Percentiles rank a stretch among this genome's conserved stretches.
These are phyloP conservation scores for Frankliniella fusca DNA, from an alignment of 2,888 invertebrate genomes.

Conservation along the genomic window DNA sequence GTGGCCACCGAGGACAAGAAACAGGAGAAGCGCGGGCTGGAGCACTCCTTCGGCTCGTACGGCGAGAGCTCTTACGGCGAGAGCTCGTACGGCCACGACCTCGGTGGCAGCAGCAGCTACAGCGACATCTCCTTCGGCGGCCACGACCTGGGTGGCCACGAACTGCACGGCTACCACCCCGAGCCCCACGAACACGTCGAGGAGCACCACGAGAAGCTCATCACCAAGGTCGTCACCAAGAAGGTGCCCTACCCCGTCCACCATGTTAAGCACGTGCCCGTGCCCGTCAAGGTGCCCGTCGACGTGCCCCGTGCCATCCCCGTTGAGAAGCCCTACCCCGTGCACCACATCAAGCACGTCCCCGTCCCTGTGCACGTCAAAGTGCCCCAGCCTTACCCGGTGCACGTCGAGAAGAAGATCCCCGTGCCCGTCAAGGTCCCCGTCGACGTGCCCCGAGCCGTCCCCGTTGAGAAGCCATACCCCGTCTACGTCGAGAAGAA, in stretches of 20 bases:
- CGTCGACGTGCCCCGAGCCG: conserved; percentile 56
- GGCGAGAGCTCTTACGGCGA: conserved; percentile 40
- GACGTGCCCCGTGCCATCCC: conserved; percentile 23
- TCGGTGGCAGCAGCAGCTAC: conserved; percentile 9
- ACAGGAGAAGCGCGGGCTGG: conserved; percentile 56
- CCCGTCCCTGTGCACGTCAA: conserved; percentile 41
- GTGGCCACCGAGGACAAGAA: conserved; percentile 49
- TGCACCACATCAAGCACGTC: conserved; percentile 47
- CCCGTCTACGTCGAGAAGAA: conserved; percentile 63
- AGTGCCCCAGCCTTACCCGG: conserved; percentile 56
- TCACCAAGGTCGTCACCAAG: conserved; percentile 53
- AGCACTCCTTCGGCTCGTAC: conserved; percentile 46
- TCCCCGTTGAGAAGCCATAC: conserved; percentile 68
- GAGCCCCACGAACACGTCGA: conserved; percentile 46
- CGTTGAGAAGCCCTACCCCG: conserved; percentile 33
- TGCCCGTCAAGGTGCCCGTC: conserved; percentile 4
- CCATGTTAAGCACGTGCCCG: background rate
- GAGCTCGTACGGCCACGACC: background rate
- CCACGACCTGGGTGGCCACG: conserved; percentile 28
- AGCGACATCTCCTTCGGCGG: conserved; percentile 17
- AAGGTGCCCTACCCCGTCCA: conserved; percentile 14
- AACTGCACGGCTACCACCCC: conserved; percentile 38
- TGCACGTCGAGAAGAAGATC: conserved; percentile 59
- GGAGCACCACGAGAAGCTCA: conserved; percentile 55
- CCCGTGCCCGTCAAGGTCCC: conserved; percentile 51